A percentile compares a stretch with the other conserved stretches of the same genome.
phyloP scores from a whole-genome alignment of 2,888 invertebrate genomes.

The Sesia apiformis region DNA sequence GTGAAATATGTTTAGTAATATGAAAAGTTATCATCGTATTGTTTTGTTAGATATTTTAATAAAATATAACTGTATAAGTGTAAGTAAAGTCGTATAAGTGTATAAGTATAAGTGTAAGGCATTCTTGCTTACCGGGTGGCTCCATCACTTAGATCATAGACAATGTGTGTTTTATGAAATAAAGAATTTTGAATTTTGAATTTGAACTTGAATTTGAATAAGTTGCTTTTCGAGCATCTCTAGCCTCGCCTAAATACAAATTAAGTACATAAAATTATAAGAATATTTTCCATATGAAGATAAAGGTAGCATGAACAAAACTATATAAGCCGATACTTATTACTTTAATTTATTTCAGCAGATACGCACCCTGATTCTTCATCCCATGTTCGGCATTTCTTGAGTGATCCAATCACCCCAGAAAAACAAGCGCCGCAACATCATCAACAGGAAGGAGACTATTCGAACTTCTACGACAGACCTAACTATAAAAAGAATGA shows the following conservation, averaged over 20 bases:
- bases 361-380: conserved; percentile 24
- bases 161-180: too few species aligned
- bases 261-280: neutral
- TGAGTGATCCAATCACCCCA: conserved; percentile 24
- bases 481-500: conserved; percentile 19
- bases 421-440: conserved; percentile 18
- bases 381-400: conserved; percentile 16
- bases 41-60: neutral
- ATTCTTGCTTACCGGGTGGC: too few species aligned
- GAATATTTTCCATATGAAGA: neutral
- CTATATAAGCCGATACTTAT: too few species aligned
- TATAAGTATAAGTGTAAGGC: too few species aligned
- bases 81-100: too few species aligned
- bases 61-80: neutral
- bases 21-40: neutral
- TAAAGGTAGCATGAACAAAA: too few species aligned
- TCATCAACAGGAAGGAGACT: conserved; percentile 32
- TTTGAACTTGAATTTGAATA: too few species aligned
- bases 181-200: too few species aligned
- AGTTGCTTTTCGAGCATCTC: neutral
- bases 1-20: too few species aligned
- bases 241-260: neutral
- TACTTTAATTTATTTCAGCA: conserved; percentile 20
- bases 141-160: too few species aligned
- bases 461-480: conserved; percentile 39